Base-by-base conservation (phyloP, 2,797 vertebrate genomes). In the Graptemys geographica region DNA sequence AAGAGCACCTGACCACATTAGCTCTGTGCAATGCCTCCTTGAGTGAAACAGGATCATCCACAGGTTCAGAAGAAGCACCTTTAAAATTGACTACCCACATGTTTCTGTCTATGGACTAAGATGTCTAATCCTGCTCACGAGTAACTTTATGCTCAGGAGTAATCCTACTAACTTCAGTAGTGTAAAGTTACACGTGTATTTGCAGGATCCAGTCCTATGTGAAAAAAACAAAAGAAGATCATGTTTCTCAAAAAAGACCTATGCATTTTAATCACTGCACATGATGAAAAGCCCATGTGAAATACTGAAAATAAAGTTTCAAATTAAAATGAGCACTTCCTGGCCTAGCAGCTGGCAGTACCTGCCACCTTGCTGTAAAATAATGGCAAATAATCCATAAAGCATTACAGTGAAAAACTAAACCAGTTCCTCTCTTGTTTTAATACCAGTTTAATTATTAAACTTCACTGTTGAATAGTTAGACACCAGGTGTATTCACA, bases 371-470 rank as follows among this genome's bases (percentile, higher is more conserved):
- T 56, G 74, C 41, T 57, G 37, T 51, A 56, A 96, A 88, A 41
- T 41, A 93, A 59, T 55, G 41, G 41, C 41, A 41, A 41, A 41
- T 41, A 41, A 78, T 44, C 23, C 81, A 78, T 80, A 94, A 94
- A 23, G 81, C 62, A 89, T 90, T 95, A 57, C 81, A 79, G 53
- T 86, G 86, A 93, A 95, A 90, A 93, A 31, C 52, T 84, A 78
- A 74, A 94, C 79, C 78, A 89, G 57, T 86, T 84, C 55, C 69
- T 83, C 47, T 55, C 79, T 86, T 88, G 79, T 80, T 79, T 90
- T 86, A 51, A 83, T 88, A 62, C 79, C 69, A 96, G 92, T 89
- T 97, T 96, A 98, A 98, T 97, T 2, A 96, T 97, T 97, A 86
- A 97, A 88, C 80, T 92, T 84, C 53, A 87, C 90, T 90, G 86